Evolutionary conservation across 2,113 vertebrate species (phyloP).

Genomic region (Pampusana beccarii): DNA sequence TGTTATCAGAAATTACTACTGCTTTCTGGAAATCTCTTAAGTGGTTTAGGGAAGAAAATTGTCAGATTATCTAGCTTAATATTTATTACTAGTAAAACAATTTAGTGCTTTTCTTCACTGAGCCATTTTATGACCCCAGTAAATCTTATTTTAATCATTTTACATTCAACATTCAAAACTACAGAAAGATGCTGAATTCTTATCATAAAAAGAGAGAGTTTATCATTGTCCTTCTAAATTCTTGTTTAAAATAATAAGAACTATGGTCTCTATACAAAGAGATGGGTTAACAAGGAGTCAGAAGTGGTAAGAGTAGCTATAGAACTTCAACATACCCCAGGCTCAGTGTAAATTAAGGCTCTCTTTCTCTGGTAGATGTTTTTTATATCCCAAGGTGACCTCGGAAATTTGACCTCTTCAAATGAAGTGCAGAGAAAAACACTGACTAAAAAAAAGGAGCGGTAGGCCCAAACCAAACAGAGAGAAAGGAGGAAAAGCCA

Average conservation of each 20-base stretch:
- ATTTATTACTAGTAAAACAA: not conserved
- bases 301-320: not conserved
- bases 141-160: not conserved
- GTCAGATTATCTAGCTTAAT: not conserved
- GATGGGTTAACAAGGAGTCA: not conserved
- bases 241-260: not conserved
- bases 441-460: not conserved
- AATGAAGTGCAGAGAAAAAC: not conserved
- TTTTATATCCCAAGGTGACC: conserved; percentile 39
- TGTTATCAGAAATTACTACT: not conserved
- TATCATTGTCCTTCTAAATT: not conserved
- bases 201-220: not conserved
- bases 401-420: conserved; percentile 35
- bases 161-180: not conserved
- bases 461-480: not conserved
- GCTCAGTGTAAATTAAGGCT: not conserved
- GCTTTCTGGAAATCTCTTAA: not conserved
- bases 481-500: not conserved
- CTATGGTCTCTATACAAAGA: not conserved
- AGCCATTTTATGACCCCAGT: not conserved
- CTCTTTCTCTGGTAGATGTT: not conserved
- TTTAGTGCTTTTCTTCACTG: not conserved
- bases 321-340: not conserved
- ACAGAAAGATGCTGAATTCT: not conserved
- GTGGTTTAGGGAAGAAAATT: not conserved